Conservation (phyloP, 2,113 vertebrate genomes). For the Tetrao urogallus region DNA sequence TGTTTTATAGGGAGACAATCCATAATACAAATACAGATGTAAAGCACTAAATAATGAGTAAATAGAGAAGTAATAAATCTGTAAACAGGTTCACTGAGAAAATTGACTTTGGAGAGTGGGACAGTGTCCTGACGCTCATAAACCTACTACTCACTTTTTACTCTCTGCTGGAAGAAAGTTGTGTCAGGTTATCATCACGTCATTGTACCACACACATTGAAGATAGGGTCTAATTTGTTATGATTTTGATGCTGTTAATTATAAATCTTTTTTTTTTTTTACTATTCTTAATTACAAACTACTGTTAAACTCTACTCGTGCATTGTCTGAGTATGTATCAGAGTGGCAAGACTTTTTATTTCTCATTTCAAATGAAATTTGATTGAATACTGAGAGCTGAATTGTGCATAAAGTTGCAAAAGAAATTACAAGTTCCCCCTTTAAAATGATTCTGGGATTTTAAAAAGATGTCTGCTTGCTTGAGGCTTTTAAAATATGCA, state of each 20-base stretch:
- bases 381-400: background rate
- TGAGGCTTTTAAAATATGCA: background rate
- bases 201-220: background rate
- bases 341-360: background rate
- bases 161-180: background rate
- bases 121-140: background rate
- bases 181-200: background rate
- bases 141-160: background rate
- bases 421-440: background rate
- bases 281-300: background rate
- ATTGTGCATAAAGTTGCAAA: background rate
- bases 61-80: background rate
- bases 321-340: background rate
- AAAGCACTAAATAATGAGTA: background rate
- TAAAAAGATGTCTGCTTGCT: background rate
- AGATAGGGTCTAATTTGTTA: background rate
- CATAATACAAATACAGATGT: background rate
- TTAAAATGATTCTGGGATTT: background rate
- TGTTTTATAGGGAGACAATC: background rate
- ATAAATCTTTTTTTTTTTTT: background rate
- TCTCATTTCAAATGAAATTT: background rate
- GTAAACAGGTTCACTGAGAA: background rate
- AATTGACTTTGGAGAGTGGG: background rate
- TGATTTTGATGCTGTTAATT: background rate
- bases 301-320: background rate